These are phyloP conservation scores for Branchinecta lindahli DNA, from an alignment of 1,140 invertebrate genomes.

Conservation along the genomic window DNA sequence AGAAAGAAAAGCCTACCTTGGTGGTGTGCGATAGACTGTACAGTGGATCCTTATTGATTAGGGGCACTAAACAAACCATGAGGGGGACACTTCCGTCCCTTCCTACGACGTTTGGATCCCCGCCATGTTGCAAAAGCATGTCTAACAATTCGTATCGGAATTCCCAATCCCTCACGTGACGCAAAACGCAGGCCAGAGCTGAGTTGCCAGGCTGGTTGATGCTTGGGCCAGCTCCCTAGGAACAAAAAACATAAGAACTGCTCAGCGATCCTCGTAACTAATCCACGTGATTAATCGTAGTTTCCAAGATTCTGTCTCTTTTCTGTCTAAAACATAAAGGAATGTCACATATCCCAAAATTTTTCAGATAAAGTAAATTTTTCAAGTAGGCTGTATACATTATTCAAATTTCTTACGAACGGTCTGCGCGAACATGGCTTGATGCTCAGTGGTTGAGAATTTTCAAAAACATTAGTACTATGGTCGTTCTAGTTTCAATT, in stretches of 20 bases:
- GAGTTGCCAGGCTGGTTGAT: conserved; percentile 54
- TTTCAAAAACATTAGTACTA: too few relatives aligned
- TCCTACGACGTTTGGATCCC: conserved; percentile 49
- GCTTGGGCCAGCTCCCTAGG: conserved; percentile 46
- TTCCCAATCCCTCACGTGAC: conserved; percentile 59
- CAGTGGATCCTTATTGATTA: conserved; percentile 55
- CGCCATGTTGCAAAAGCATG: conserved; percentile 51
- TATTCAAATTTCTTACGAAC: too few relatives aligned
- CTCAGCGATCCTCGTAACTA: neutral
- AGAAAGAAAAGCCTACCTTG: conserved; percentile 37
- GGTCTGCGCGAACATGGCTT: too few relatives aligned
- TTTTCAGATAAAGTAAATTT: too few relatives aligned
- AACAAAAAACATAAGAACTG: conserved; percentile 21
- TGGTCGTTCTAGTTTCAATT: too few relatives aligned
- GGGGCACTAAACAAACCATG: conserved; percentile 53
- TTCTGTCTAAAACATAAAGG: too few relatives aligned
- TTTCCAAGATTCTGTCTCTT: too few relatives aligned
- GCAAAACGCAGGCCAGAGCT: conserved; percentile 48
- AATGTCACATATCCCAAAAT: too few relatives aligned
- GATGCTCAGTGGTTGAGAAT: too few relatives aligned
- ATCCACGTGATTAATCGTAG: too few relatives aligned
- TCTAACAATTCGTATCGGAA: conserved; percentile 52
- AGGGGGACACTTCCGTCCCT: conserved; percentile 48
- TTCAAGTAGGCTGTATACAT: too few relatives aligned
- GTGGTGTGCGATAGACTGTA: conserved; percentile 56